Evolutionary conservation across 2,888 invertebrate genomes (phyloP), one percentile per base, ranked within the genome.

Genomic region (Dorcus hopei): DNA sequence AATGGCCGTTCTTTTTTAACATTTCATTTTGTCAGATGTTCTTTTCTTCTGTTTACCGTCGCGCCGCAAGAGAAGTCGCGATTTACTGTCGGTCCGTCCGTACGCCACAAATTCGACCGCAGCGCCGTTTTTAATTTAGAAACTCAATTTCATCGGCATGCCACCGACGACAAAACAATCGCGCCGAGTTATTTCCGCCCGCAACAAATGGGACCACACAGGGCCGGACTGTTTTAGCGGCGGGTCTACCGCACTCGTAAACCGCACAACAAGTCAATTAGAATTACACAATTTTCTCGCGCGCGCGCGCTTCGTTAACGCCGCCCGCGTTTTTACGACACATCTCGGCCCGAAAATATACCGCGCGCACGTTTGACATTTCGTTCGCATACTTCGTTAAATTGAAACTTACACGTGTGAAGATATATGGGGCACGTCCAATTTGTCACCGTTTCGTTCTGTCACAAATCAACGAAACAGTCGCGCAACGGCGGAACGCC

Each of bases 221-320:
- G 23, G 23, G 23, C 45, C 23, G 23, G 23, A 45, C 45, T 45
- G 16, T 19, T 45, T 45, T 45, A 45, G 23, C 9, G 45, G 45
- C n/a, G 45, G 45, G 19, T 19, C 9, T 19, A 23, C 45, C 45
- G 23, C 45, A 11, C 14, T 45, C 23, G 9, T 45, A 45, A 45
- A 45, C 45, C 45, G 45, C 45, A 9, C 45, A 45, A 45, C 45
- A 45, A 45, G 45, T 45, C 45, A 45, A 45, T 45, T 45, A 45
- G 45, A 45, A 45, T 45, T 45, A 19, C 23, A 45, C 23, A 45
- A 19, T 45, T 45, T 45, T 45, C 23, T 1, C 9, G 26, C 26
- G 26, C 26, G 26, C 3, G 26, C 5, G 26, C 26, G 26, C 26
- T 33, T 7, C 26, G 26, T 33, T 33, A 33, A 33, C 26, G 26